Evolutionary conservation across 1,140 invertebrate genomes (phyloP).

Genomic region (Atopsyche davidsoni): DNA sequence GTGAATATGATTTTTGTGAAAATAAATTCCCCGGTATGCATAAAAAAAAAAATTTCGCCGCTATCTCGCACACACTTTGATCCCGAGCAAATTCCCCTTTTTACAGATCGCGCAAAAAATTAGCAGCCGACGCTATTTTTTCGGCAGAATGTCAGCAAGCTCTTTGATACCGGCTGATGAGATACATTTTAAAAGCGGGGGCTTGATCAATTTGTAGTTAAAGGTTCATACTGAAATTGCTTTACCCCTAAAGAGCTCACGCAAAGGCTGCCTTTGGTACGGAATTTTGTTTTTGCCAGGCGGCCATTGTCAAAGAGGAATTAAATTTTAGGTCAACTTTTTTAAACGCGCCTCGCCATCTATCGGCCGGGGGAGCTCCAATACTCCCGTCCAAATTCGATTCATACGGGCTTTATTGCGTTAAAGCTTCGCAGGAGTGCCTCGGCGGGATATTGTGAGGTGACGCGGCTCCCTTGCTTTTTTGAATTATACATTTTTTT

Average conservation of each 20-base stretch:
- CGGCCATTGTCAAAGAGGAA: slow-evolving; percentile 25
- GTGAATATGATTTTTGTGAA: too few species aligned
- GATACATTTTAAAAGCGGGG: slow-evolving; percentile 24
- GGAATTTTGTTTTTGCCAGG: slow-evolving; percentile 22
- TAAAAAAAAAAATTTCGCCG: too few species aligned
- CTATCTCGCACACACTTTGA: too few species aligned
- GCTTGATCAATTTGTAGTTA: slow-evolving; percentile 23
- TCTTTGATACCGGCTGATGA: slow-evolving; percentile 13
- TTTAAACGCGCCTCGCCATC: slow-evolving; percentile 9
- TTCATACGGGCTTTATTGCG: not conserved
- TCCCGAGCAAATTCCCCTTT: too few species aligned
- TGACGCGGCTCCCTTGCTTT: too few species aligned
- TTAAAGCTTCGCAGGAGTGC: too few species aligned
- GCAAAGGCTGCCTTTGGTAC: slow-evolving; percentile 20
- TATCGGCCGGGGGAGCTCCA: not conserved
- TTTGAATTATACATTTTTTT: too few species aligned
- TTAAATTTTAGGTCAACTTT: slow-evolving; percentile 24
- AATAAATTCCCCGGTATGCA: too few species aligned
- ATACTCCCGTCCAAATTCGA: not conserved
- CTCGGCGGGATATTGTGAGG: too few species aligned
- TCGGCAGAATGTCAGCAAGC: too few species aligned
- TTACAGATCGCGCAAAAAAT: not conserved
- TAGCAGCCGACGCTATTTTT: not conserved
- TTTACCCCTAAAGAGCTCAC: slow-evolving; percentile 23
- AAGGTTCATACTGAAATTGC: slow-evolving; percentile 25